Percentiles rank a stretch among this genome's conserved stretches.
These are phyloP conservation scores for Rhagophthalmus giganteus DNA, from an alignment of 2,888 invertebrate species.

Conservation along the genomic window DNA sequence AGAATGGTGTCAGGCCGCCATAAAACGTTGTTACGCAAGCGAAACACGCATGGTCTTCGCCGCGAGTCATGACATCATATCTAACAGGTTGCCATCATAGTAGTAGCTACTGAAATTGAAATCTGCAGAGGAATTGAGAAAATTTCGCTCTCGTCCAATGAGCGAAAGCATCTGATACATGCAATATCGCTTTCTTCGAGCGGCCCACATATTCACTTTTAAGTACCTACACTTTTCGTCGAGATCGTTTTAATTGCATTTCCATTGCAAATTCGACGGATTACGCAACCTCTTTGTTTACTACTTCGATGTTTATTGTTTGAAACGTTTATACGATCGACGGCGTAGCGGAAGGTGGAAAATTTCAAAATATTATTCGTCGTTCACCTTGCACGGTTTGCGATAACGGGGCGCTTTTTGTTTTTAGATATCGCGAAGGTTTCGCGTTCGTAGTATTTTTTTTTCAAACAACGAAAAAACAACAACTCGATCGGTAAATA, in stretches of 20 bases:
- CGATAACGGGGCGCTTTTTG: too few relatives aligned
- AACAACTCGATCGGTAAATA: too few relatives aligned
- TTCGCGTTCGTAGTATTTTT: too few relatives aligned
- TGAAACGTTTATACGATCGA: not conserved
- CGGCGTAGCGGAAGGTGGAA: too few relatives aligned
- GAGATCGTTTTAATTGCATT: conserved; percentile 8
- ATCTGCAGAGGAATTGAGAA: conserved; percentile 7
- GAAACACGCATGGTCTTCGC: conserved; percentile 39
- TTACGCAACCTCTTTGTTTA: conserved; percentile 1
- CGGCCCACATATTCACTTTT: too few relatives aligned
- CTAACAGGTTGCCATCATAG: conserved; percentile 34
- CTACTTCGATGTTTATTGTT: not conserved
- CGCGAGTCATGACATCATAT: conserved; percentile 36
- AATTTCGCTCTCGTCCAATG: not conserved
- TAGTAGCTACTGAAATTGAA: conserved; percentile 13
- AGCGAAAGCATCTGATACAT: too few relatives aligned
- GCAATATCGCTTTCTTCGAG: too few relatives aligned
- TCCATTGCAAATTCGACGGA: conserved; percentile 1
- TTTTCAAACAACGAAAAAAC: too few relatives aligned
- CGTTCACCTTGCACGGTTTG: too few relatives aligned
- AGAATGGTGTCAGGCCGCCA: conserved; percentile 42
- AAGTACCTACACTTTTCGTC: conserved; percentile 3
- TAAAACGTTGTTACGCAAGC: conserved; percentile 39
- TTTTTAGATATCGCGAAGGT: too few relatives aligned
- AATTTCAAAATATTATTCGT: too few relatives aligned